phyloP scores from a whole-genome alignment of 1,140 invertebrate genomes.

The Archivesica marissinica region DNA sequence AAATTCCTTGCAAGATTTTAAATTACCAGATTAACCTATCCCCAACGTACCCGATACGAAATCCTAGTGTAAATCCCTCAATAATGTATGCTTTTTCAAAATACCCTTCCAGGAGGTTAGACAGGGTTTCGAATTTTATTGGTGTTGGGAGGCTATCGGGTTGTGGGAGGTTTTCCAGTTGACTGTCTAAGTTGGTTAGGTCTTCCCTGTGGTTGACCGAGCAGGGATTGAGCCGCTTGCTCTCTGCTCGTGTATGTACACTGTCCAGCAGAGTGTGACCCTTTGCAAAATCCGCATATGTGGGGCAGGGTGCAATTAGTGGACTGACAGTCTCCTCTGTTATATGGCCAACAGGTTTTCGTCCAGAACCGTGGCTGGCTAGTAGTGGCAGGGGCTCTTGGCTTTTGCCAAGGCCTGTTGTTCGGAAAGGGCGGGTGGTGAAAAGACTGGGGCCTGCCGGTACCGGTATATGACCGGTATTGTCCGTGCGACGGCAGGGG shows the following conservation, averaged over 20 bases:
- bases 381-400: not conserved
- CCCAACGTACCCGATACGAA: constrained; percentile 37
- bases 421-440: not conserved
- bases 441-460: too few species aligned
- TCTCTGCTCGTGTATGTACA: not conserved
- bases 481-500: not conserved
- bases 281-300: constrained; percentile 2
- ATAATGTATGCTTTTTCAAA: not conserved
- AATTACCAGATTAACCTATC: not conserved
- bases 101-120: not conserved
- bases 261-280: not conserved
- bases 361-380: not conserved
- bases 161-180: not conserved
- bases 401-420: not conserved
- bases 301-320: too few species aligned
- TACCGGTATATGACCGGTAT: too few species aligned
- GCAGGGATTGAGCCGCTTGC: not conserved
- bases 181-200: too few species aligned
- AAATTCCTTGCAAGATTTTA: constrained; percentile 7
- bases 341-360: not conserved
- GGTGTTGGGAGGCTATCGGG: not conserved
- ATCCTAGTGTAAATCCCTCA: constrained; percentile 41
- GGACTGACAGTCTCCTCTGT: too few species aligned
- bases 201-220: not conserved
- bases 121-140: not conserved